Evolutionary conservation across 2,888 invertebrate species (phyloP).

Genomic region (Auanema sp.): DNA sequence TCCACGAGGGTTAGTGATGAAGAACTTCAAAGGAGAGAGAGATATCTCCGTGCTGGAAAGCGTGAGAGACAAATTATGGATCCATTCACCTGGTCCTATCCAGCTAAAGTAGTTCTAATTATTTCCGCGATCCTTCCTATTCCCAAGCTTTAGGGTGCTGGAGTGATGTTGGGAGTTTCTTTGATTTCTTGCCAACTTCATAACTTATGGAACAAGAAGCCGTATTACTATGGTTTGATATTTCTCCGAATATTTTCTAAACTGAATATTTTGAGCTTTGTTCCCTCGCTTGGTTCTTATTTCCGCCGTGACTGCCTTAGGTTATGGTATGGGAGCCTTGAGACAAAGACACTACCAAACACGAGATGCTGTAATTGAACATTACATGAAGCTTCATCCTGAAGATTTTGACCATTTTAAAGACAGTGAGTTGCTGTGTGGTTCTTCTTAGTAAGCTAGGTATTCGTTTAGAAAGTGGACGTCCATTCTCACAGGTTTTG

Average conservation of each 20-base stretch:
- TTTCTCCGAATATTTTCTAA: background rate
- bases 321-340: constrained; percentile 49
- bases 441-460: background rate
- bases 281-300: constrained; percentile 42
- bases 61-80: constrained; percentile 42
- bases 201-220: constrained; percentile 57
- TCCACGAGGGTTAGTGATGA: constrained; percentile 50
- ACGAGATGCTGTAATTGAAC: constrained; percentile 60
- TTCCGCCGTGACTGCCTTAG: constrained; percentile 38
- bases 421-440: constrained; percentile 41
- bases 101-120: constrained; percentile 36
- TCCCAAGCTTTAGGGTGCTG: constrained; percentile 31
- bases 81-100: constrained; percentile 61
- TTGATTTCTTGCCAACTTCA: constrained; percentile 33
- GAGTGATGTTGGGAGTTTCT: constrained; percentile 40
- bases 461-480: constrained; percentile 46
- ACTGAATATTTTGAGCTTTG: constrained; percentile 25
- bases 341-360: constrained; percentile 54
- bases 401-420: constrained; percentile 59
- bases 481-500: constrained; percentile 57
- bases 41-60: constrained; percentile 44
- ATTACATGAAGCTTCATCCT: constrained; percentile 59
- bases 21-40: constrained; percentile 52
- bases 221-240: constrained; percentile 55
- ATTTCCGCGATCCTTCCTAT: background rate